Conservation (phyloP, 2,113 vertebrate genomes). For the Siniperca knerii region DNA sequence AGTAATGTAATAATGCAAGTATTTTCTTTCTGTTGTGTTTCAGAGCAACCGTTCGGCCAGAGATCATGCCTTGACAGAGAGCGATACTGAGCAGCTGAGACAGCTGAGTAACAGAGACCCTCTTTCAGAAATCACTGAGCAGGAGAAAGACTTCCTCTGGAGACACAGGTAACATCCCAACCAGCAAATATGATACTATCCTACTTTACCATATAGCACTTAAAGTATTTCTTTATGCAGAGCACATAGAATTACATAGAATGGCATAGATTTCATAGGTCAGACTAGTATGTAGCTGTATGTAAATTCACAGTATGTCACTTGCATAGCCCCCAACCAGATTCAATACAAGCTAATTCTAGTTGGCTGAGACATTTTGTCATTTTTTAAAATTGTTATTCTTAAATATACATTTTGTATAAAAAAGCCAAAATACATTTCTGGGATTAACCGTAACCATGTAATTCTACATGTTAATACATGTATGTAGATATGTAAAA, state of each 20-base stretch:
- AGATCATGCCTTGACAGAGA: constrained; percentile 94
- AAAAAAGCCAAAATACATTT: neutral
- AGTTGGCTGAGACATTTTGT: neutral
- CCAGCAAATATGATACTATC: neutral
- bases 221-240: neutral
- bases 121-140: constrained; percentile 98
- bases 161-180: constrained; percentile 89
- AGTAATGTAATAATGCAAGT: neutral
- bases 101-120: constrained; percentile 95
- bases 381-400: neutral
- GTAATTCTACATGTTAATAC: neutral
- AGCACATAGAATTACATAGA: neutral
- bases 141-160: constrained; percentile 99
- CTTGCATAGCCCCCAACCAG: neutral
- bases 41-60: constrained; percentile 95
- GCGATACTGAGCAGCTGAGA: constrained; percentile 93
- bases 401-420: neutral
- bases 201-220: neutral
- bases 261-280: neutral
- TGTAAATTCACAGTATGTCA: neutral
- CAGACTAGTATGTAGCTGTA: neutral
- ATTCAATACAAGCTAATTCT: neutral
- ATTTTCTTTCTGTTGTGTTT: constrained; percentile 64
- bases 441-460: neutral
- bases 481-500: constrained; percentile 1